These are phyloP conservation scores for Quadroppia sp. DNA, from an alignment of 2,888 invertebrate species.

Conservation along the genomic window DNA sequence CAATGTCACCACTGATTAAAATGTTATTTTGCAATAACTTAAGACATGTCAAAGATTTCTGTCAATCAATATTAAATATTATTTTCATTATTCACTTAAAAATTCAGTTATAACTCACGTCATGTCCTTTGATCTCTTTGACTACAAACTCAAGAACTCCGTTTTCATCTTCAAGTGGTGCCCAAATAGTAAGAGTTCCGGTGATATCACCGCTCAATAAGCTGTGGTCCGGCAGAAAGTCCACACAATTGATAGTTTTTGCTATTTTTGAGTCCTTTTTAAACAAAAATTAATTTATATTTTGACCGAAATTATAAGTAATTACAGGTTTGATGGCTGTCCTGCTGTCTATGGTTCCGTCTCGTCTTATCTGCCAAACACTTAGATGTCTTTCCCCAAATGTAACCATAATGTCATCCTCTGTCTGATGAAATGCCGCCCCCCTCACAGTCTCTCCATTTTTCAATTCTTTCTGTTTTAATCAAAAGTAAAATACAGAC, in stretches of 20 bases:
- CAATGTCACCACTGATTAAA: slow-evolving; percentile 36
- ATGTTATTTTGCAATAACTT: slow-evolving; percentile 30
- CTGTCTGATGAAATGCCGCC: slow-evolving; percentile 38
- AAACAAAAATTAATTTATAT: background rate
- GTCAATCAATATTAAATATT: background rate
- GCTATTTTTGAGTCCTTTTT: slow-evolving; percentile 35
- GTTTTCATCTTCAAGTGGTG: slow-evolving; percentile 74
- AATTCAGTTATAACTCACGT: slow-evolving; percentile 33
- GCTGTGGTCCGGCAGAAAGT: slow-evolving; percentile 69
- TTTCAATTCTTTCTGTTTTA: slow-evolving; percentile 37
- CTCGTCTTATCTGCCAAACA: slow-evolving; percentile 37
- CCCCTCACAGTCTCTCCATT: slow-evolving; percentile 29
- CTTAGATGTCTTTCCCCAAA: slow-evolving; percentile 41
- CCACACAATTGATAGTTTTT: slow-evolving; percentile 38
- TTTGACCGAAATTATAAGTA: background rate
- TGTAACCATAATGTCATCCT: slow-evolving; percentile 41
- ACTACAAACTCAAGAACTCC: slow-evolving; percentile 51
- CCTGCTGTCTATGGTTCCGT: slow-evolving; percentile 35
- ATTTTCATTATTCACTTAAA: background rate
- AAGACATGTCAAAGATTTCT: slow-evolving; percentile 28
- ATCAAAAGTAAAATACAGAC: no score
- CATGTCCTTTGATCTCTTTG: slow-evolving; percentile 46
- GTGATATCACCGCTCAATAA: slow-evolving; percentile 88
- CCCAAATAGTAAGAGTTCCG: slow-evolving; percentile 84
- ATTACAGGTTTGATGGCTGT: slow-evolving; percentile 35